Base-by-base conservation (phyloP, 2,113 vertebrate genomes). In the Hypomesus transpacificus region DNA sequence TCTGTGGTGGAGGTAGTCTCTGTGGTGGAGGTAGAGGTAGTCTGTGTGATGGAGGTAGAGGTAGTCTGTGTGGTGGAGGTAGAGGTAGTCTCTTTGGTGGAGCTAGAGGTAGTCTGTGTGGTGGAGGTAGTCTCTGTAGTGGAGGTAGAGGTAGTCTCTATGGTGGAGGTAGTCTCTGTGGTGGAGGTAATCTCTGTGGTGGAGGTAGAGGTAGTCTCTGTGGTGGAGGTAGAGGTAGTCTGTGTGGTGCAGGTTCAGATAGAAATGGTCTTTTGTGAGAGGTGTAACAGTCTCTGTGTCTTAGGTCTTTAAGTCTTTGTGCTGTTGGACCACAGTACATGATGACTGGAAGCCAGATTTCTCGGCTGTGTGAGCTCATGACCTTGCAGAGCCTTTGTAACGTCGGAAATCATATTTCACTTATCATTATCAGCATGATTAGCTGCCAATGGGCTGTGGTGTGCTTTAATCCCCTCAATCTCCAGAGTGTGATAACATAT, bases 361-460 rank as follows among this genome's bases (percentile, higher is more conserved):
- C 57, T 21, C 9, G 3, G 57, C 18, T 18, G 20, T 5, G 70
- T 3, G 62, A 73, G 81, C 76, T 82, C 77, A 66, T 82, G 81
- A 87, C 86, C 86, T 88, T 85, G 79, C 17, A 24, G 65, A 51
- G 76, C 68, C 78, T 73, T 81, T 82, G 71, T 77, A 75, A 87
- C 59, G 69, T 70, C 78, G 78, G 70, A 67, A 75, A 4, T 71
- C 80, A 85, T 81, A 79, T 84, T 82, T 85, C 79, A 86, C 75
- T 89, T 80, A 84, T 82, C 85, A 83, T 89, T 89, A 85, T 81
- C 52, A 4, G 82, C 85, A 78, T 86, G 88, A 86, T 90, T 87
- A 87, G 87, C 85, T 82, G 83, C 88, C 86, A 88, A 85, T 87
- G 85, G 83, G 82, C 86, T 88, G 85, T 85, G 77, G 20, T 69